Conservation (phyloP, 2,797 vertebrate species). For the Fistularia commersonii region DNA sequence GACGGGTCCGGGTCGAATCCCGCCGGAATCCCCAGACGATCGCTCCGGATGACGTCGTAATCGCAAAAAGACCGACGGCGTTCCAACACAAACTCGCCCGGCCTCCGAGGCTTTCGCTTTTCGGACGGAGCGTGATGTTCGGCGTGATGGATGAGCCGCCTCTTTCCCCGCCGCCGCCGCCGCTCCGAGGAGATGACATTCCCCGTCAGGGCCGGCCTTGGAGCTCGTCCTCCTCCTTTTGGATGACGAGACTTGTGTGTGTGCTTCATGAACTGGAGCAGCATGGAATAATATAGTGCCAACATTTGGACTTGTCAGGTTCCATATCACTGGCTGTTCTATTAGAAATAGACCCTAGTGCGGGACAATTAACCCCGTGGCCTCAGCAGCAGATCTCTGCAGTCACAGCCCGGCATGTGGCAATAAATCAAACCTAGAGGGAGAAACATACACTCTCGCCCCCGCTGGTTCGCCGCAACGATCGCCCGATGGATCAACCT, state of each 20-base stretch:
- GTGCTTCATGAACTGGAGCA: constrained; percentile 63
- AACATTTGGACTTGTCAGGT: constrained; percentile 65
- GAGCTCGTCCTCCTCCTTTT: constrained; percentile 35
- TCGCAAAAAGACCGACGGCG: constrained; percentile 60
- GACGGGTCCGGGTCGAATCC: too few relatives aligned
- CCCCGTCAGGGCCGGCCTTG: constrained; percentile 32
- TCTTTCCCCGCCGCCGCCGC: constrained; percentile 15
- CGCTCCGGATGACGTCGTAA: constrained; percentile 69
- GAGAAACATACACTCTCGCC: constrained; percentile 37
- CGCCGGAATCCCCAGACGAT: too few relatives aligned
- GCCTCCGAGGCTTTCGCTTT: not conserved
- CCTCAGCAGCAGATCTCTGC: constrained; percentile 62
- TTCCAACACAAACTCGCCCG: not conserved
- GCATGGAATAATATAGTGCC: constrained; percentile 68
- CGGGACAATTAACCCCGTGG: constrained; percentile 70
- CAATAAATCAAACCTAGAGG: constrained; percentile 68
- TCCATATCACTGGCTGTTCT: constrained; percentile 69
- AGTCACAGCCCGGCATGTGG: constrained; percentile 53
- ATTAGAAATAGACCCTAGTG: constrained; percentile 71
- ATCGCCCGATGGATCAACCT: constrained; percentile 36
- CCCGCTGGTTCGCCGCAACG: constrained; percentile 33
- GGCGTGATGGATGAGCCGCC: constrained; percentile 55
- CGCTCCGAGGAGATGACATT: constrained; percentile 58
- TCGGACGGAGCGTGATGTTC: constrained; percentile 33
- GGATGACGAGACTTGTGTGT: constrained; percentile 55